Conservation (phyloP, 2,113 vertebrate species). For the Copsychus sechellarum region DNA sequence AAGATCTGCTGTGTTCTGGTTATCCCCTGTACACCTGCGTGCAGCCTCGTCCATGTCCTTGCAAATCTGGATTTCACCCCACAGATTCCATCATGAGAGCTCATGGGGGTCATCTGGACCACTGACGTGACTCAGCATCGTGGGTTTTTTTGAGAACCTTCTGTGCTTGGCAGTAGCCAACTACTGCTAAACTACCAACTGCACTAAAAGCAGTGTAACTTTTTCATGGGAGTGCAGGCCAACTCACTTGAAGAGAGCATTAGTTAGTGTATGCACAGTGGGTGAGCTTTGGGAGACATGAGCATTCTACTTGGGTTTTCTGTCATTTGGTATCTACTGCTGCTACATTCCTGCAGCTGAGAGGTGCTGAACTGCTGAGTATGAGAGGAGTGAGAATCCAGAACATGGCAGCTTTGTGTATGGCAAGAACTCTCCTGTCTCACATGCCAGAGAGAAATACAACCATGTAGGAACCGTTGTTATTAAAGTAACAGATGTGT, state of each 20-base stretch:
- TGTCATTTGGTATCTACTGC: neutral
- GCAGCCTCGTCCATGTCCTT: neutral
- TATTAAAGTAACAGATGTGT: neutral
- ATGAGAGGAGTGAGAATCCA: neutral
- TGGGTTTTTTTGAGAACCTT: neutral
- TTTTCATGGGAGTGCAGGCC: neutral
- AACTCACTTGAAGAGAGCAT: neutral
- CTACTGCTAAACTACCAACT: neutral
- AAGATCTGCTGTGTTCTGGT: neutral
- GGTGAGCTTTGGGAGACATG: neutral
- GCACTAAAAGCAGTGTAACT: neutral
- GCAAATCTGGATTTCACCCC: neutral
- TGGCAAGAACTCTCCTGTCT: neutral
- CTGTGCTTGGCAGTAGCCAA: neutral
- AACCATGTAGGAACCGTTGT: neutral
- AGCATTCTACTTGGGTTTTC: neutral
- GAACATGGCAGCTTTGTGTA: neutral
- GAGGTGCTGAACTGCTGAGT: neutral
- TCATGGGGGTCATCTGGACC: neutral
- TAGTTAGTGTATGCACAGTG: neutral
- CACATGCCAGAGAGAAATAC: neutral
- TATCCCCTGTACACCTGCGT: neutral
- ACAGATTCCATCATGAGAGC: neutral
- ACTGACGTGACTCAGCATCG: fast-evolving
- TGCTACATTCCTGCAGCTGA: neutral